Conservation (phyloP, 2,113 vertebrate species). For the Bos indicus region DNA sequence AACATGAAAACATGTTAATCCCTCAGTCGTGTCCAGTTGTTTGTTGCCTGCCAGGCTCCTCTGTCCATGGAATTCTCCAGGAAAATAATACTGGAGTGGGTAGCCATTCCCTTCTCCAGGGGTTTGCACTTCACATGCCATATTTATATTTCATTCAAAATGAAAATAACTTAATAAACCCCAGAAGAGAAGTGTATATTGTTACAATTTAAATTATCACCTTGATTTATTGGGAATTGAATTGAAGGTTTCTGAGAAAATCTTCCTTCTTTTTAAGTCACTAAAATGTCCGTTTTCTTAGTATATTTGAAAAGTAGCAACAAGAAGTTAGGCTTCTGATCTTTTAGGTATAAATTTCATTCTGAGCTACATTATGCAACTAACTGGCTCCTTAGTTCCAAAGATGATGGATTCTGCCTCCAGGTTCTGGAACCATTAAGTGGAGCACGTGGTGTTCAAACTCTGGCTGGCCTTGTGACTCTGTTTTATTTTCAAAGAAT, state of each 20-base stretch:
- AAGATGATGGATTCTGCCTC: background rate
- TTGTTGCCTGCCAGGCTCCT: background rate
- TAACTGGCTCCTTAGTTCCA: background rate
- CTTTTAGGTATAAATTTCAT: background rate
- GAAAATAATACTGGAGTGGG: background rate
- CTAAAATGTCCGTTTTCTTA: background rate
- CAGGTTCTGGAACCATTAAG: background rate
- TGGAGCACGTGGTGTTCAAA: fast-evolving
- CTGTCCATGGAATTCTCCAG: background rate
- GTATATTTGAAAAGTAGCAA: background rate
- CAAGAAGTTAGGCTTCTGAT: background rate
- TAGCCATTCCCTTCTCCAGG: background rate
- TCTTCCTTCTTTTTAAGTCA: background rate
- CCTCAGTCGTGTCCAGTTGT: background rate
- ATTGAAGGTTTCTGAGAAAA: background rate
- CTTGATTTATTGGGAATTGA: background rate
- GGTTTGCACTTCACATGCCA: background rate
- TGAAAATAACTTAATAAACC: background rate
- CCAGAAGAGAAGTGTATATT: background rate
- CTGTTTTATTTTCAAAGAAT: background rate
- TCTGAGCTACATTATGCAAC: background rate
- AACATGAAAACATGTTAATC: background rate
- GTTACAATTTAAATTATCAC: background rate
- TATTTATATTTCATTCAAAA: background rate
- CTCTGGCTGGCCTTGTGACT: background rate